These are phyloP conservation scores for Mesorhabditis sp. DNA, from an alignment of 2,888 invertebrate genomes.

Conservation along the genomic window DNA sequence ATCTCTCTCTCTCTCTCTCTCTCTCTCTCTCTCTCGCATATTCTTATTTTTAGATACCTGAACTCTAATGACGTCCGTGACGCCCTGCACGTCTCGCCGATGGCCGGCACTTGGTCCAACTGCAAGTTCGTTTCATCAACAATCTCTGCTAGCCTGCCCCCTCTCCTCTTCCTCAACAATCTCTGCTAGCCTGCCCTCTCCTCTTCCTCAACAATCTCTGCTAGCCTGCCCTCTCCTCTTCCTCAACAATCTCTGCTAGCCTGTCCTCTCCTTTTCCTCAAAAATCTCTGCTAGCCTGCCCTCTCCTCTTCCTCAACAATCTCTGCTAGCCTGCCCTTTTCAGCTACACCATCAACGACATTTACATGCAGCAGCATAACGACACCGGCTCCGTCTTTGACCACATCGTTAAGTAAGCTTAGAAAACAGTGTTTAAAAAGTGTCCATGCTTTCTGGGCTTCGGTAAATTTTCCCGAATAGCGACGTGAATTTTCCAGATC, in stretches of 20 bases:
- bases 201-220: neutral
- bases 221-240: neutral
- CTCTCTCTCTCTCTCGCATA: slow-evolving; percentile 41
- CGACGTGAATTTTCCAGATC: slow-evolving; percentile 15
- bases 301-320: neutral
- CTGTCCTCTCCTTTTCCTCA: slow-evolving; percentile 14
- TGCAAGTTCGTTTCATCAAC: slow-evolving; percentile 24
- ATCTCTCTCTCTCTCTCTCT: slow-evolving; percentile 58
- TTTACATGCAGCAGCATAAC: slow-evolving; percentile 45
- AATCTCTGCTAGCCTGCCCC: neutral
- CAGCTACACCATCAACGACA: slow-evolving; percentile 39
- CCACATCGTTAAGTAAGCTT: slow-evolving; percentile 22
- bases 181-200: slow-evolving; percentile 2
- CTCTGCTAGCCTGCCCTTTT: slow-evolving; percentile 4
- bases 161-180: neutral
- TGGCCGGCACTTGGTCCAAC: slow-evolving; percentile 25
- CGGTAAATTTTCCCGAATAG: neutral
- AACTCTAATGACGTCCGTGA: slow-evolving; percentile 21
- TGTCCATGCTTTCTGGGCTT: neutral
- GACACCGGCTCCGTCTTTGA: slow-evolving; percentile 47
- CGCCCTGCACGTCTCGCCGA: slow-evolving; percentile 26
- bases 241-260: neutral
- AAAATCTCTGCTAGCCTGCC: neutral
- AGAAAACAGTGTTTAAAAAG: neutral
- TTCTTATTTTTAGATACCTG: slow-evolving; percentile 8